Base-by-base conservation (phyloP, 2,888 invertebrate species). In the Dryadula phaetusa region DNA sequence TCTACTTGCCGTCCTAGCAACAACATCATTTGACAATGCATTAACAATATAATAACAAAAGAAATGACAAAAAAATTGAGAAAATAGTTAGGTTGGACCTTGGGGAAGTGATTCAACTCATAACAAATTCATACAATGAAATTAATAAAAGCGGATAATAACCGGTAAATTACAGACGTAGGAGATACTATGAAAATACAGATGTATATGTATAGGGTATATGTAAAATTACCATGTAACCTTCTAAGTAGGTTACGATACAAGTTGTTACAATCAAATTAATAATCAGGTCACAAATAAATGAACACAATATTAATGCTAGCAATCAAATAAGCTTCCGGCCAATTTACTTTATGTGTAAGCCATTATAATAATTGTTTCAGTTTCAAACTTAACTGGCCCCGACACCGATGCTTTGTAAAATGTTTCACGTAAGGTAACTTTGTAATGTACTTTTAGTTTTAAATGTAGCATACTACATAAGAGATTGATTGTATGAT, bases 281-380 rank as follows among this genome's bases (percentile, higher is more conserved):
- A 72, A 66, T 64, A 64, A 72, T 47, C 74, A 71, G 74, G 72
- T 76, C 79, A 74, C 71, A 78, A 81, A 67, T 65, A 70, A 71
- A 62, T 76, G 77, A 75, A 77, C 72, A 74, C 77, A 74, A 84
- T 81, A 80, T 81, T 83, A 78, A 78, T 76, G 81, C 78, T 80
- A 81, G 84, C 82, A 84, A 85, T 85, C 83, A 78, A 83, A 84
- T 83, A 79, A 85, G 83, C 81, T 86, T 87, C 84, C 84, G 79
- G 78, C 77, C 84, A 89, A 87, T 88, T 88, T 81, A 83, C 82
- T 87, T 87, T 83, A 87, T 84, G 84, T 84, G 82, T 84, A 83
- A 83, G 77, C 85, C 84, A 88, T 90, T 89, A 89, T 85, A 80
- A 83, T 88, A 88, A 89, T 89, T 88, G 86, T 80, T 81, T 81